Evolutionary conservation across 2,113 vertebrate species (phyloP).

Genomic region (Eubucco bourcierii): DNA sequence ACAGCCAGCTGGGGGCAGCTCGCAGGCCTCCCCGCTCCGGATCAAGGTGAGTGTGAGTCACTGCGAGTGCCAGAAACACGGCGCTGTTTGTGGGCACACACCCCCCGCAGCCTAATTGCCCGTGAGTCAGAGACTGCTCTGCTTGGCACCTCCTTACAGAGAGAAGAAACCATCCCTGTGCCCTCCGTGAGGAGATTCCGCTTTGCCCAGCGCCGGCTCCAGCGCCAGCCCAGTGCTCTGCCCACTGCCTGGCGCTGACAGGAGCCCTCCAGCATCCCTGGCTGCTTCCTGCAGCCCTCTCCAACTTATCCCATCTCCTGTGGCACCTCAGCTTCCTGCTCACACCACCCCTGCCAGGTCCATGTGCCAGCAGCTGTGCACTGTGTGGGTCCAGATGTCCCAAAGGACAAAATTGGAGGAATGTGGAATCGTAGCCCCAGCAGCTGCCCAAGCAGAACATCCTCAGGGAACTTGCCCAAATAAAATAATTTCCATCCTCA

Average conservation of each 20-base stretch:
- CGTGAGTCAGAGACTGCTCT: background rate
- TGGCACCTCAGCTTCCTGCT: background rate
- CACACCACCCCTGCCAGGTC: background rate
- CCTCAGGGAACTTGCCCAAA: background rate
- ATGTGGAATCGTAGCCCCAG: accelerated
- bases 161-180: background rate
- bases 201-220: background rate
- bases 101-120: background rate
- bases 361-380: background rate
- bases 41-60: background rate
- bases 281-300: background rate
- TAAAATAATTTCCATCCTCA: background rate
- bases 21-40: background rate
- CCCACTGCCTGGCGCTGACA: accelerated
- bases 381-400: too few species aligned
- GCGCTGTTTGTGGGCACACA: background rate
- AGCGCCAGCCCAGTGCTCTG: background rate
- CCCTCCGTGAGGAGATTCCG: background rate
- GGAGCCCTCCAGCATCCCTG: background rate
- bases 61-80: background rate
- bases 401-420: background rate
- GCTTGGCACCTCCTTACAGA: conserved; percentile 5
- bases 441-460: background rate
- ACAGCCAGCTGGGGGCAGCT: background rate
- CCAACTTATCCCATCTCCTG: accelerated